Percentiles rank a stretch among this genome's conserved stretches.
These are phyloP conservation scores for Tetragnatha versicolor DNA, from an alignment of 1,140 invertebrate genomes.

Conservation along the genomic window DNA sequence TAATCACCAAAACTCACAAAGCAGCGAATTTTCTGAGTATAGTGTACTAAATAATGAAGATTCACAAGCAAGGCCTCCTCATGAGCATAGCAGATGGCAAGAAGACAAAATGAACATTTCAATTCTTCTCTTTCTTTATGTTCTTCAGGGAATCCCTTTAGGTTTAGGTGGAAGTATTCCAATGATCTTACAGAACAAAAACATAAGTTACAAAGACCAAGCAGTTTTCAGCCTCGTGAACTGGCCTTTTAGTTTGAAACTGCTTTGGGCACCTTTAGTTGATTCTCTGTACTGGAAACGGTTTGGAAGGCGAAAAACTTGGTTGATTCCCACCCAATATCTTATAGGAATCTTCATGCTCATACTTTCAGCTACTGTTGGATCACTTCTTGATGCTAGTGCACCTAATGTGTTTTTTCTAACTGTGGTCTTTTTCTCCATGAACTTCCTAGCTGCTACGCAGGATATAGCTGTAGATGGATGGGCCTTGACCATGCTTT, in stretches of 20 bases:
- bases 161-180: slow-evolving; percentile 93
- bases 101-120: slow-evolving; percentile 70
- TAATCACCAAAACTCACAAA: not conserved
- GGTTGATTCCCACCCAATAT: slow-evolving; percentile 93
- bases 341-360: slow-evolving; percentile 80
- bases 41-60: not conserved
- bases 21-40: not conserved
- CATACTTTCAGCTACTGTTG: slow-evolving; percentile 77
- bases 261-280: slow-evolving; percentile 97
- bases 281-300: slow-evolving; percentile 84
- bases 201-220: slow-evolving; percentile 90
- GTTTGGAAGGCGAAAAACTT: slow-evolving; percentile 94
- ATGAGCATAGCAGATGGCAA: slow-evolving; percentile 16
- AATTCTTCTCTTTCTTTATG: slow-evolving; percentile 88
- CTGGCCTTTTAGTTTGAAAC: slow-evolving; percentile 98
- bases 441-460: slow-evolving; percentile 97
- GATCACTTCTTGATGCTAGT: slow-evolving; percentile 72
- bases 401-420: slow-evolving; percentile 80
- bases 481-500: slow-evolving; percentile 98
- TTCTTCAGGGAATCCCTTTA: slow-evolving; percentile 95
- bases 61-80: not conserved
- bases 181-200: slow-evolving; percentile 90
- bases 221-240: slow-evolving; percentile 98
- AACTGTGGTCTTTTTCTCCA: slow-evolving; percentile 85
- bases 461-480: slow-evolving; percentile 99